Percentiles rank a stretch among this genome's conserved stretches.
Conservation (phyloP, 2,888 invertebrate species). For the Rhagonycha fulva region DNA sequence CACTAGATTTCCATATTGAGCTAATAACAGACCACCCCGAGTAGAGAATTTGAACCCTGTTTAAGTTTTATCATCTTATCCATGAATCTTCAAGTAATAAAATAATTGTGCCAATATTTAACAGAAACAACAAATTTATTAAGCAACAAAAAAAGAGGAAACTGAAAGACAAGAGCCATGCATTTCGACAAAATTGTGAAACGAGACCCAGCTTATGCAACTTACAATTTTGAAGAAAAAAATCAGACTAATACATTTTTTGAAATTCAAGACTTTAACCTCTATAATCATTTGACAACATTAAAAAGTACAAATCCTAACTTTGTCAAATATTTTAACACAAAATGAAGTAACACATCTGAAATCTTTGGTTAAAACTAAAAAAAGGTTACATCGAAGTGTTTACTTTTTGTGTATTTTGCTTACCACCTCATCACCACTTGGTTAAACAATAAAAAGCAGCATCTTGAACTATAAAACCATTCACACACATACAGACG, state of each 20-base stretch:
- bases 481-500: neutral
- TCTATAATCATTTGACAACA: neutral
- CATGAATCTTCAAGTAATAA: neutral
- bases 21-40: too few species aligned
- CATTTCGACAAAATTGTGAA: neutral
- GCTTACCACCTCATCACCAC: neutral
- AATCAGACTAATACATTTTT: neutral
- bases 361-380: neutral
- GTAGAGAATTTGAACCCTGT: neutral
- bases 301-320: neutral
- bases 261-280: too few species aligned
- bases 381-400: neutral
- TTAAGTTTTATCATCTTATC: too few species aligned
- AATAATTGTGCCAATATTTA: neutral
- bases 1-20: too few species aligned
- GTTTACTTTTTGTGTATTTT: neutral
- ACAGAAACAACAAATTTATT: neutral
- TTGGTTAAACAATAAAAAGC: neutral
- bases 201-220: neutral
- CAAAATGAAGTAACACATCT: neutral
- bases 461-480: neutral
- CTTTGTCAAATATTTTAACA: neutral
- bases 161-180: neutral
- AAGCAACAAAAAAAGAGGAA: neutral
- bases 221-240: neutral